These are phyloP conservation scores for Oryctolagus cuniculus DNA, from an alignment of 2,113 vertebrate species.

Conservation along the genomic window mOryCun1.1 NC_091453.1:23135001-23135500, in stretches of 20 bases:
- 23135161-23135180: background rate
- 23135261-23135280: background rate
- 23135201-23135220: background rate
- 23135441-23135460: too few relatives aligned
- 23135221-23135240: background rate
- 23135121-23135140: background rate
- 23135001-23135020: background rate
- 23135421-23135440: too few relatives aligned
- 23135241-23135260: constrained; percentile 10
- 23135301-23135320: constrained; percentile 9
- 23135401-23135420: too few relatives aligned
- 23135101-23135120: background rate
- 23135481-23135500: too few relatives aligned
- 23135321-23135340: background rate
- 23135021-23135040: background rate
- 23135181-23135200: background rate
- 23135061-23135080: background rate
- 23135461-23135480: too few relatives aligned
- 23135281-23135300: background rate
- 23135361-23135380: too few relatives aligned
- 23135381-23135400: too few relatives aligned
- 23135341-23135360: background rate
- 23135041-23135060: background rate
- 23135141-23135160: background rate
- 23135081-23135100: background rate